phyloP scores from a whole-genome alignment of 2,113 vertebrate genomes.

The Vulpes vulpes region DNA sequence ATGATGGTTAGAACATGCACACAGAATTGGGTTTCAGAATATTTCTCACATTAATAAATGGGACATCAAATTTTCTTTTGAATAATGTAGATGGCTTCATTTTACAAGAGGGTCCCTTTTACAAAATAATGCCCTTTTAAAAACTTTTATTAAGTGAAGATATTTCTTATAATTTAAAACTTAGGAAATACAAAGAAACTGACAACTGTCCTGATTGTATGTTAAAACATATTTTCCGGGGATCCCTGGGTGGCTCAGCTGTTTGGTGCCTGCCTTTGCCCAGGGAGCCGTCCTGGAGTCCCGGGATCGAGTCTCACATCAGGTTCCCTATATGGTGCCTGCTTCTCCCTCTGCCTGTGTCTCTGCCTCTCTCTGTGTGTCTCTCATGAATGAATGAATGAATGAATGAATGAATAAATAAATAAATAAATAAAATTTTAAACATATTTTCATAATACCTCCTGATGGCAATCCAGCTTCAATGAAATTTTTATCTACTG shows the following conservation, averaged over 20 bases:
- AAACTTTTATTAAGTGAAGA: constrained; percentile 29
- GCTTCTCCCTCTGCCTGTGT: too few relatives aligned
- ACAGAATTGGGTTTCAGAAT: constrained; percentile 14
- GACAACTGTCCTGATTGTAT: not conserved
- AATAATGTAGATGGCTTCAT: not conserved
- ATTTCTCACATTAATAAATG: not conserved
- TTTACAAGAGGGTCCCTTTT: not conserved
- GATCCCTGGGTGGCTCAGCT: too few relatives aligned
- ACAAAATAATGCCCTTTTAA: not conserved
- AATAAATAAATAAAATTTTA: too few relatives aligned
- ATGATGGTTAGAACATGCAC: not conserved
- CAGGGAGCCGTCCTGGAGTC: too few relatives aligned
- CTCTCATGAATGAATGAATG: too few relatives aligned
- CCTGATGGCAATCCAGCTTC: not conserved
- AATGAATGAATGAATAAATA: too few relatives aligned
- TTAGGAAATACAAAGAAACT: constrained; percentile 2
- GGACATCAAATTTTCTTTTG: not conserved
- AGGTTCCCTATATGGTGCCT: too few relatives aligned
- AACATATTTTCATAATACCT: not conserved
- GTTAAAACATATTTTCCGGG: not conserved
- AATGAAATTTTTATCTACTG: not conserved
- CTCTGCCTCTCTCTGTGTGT: too few relatives aligned
- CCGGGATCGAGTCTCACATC: too few relatives aligned
- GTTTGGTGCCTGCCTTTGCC: too few relatives aligned
- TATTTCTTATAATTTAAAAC: not conserved